Base-by-base conservation (phyloP, 2,797 vertebrate species). In the Hipposideros larvatus region DNA sequence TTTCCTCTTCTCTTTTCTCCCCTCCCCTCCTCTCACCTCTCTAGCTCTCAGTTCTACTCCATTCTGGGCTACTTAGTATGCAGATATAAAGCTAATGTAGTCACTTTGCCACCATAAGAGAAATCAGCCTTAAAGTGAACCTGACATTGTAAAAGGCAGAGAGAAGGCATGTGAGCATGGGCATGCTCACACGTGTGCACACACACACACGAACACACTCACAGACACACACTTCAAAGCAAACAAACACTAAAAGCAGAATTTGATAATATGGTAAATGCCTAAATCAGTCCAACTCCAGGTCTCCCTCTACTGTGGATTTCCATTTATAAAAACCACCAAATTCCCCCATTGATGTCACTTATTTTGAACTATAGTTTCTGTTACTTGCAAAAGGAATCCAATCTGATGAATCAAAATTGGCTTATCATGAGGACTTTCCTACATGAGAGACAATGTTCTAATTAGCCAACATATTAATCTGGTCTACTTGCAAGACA, bases 351-450 rank as follows among this genome's bases (percentile, higher is more conserved):
- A 34, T 22, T 70, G 48, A 28, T 13, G 5, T 86, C 31, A 59
- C 55, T 34, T 78, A 22, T 74, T 89, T 75, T 82, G 26, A 96
- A 91, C 15, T 70, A 6, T 78, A 28, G 11, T 57, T 65, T 90
- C 57, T 79, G 43, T 91, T 70, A 61, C 66, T 92, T 87, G n/a
- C 8, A 87, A 87, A 8, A 88, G 37, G 37, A 97, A 43, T 77
- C 1, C 10, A 86, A 46, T 18, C 14, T 68, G 31, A 15, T 21
- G 37, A 57, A 71, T 78, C 80, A 78, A 90, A 84, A 80, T 11
- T 28, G 11, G 13, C 37, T 91, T 59, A 65, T 51, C 24, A 75
- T 80, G 24, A 95, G 21, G 46, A 79, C 18, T 86, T 71, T 31
- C 19, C 41, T 85, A 80, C 24, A 21, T 41, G 37, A 85, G 2